phyloP scores from a whole-genome alignment of 1,140 invertebrate genomes.

The Chironomus striatipennis region DNA sequence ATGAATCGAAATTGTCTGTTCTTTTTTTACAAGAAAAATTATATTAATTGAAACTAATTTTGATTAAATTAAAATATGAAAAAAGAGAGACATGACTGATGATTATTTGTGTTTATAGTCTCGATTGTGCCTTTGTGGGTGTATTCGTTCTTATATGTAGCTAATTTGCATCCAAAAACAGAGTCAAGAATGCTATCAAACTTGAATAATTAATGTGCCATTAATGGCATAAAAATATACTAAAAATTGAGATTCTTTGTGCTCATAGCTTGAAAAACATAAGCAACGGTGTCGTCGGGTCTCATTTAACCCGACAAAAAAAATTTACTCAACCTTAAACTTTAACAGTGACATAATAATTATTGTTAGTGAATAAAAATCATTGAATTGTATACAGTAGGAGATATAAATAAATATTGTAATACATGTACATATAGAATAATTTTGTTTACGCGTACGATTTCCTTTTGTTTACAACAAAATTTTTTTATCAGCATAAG shows the following conservation, averaged over 20 bases:
- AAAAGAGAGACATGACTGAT: no score
- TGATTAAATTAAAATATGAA: background rate
- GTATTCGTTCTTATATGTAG: background rate
- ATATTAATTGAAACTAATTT: background rate
- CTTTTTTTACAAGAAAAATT: background rate
- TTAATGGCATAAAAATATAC: no score
- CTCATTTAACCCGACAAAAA: background rate
- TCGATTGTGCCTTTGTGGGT: background rate
- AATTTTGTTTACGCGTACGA: slow-evolving; percentile 6
- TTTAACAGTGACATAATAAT: background rate
- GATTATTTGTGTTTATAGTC: background rate
- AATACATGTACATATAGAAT: background rate
- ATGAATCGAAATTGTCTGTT: background rate
- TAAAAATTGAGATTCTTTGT: background rate
- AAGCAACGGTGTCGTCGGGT: background rate
- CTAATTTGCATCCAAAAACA: background rate
- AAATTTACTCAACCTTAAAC: slow-evolving; percentile 3
- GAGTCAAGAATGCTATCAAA: background rate
- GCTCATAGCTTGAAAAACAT: background rate
- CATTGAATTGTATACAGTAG: background rate
- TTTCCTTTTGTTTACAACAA: background rate
- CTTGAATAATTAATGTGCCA: slow-evolving; percentile 1
- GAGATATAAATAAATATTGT: no score
- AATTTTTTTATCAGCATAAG: background rate
- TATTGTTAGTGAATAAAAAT: slow-evolving; percentile 1